Base-by-base conservation (phyloP, 2,888 invertebrate genomes). In the Podabrus alpinus region DNA sequence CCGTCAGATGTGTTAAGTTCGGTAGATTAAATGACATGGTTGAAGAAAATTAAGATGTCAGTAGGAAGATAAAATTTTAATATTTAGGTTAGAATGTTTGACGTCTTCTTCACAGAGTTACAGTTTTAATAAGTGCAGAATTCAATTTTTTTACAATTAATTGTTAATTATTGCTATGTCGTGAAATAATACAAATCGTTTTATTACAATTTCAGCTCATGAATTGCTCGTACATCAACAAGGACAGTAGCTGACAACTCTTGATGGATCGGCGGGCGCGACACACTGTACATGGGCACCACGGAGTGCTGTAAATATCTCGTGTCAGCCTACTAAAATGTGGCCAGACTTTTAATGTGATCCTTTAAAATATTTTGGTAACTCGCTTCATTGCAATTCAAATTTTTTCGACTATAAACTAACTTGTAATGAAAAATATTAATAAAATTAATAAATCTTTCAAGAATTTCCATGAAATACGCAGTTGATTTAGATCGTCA, bases 221-320 rank as follows among this genome's bases (percentile, higher is more conserved):
- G 74, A 75, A 73, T 71, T 67, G 73, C 69, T 78, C 78, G 81
- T 81, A 78, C 80, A 80, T 83, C 82, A 82, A 73, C 77, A 77
- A 79, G 79, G 80, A 79, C 80, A 78, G 82, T 79, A 81, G 82
- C 80, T 83, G 83, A 83, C 83, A 83, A 79, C 81, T 80, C 80
- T 81, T 84, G 84, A 83, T 83, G 82, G 80, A 84, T 84, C 81
- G 75, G 76, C 75, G 80, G 79, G 72, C 78, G 78, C 75, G 80
- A 79, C 80, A 80, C 79, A 72, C 81, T 82, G 79, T 81, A 83
- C 82, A 82, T 81, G 82, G 81, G 80, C 82, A 82, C 80, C 76
- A 72, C 80, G 79, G 67, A 73, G 74, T 69, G 75, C 75, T 76
- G 75, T 75, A 75, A 75, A 77, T 71, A 71, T 69, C 75, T 67